Conservation (phyloP, 2,113 vertebrate genomes). For the Thunnus maccoyii region DNA sequence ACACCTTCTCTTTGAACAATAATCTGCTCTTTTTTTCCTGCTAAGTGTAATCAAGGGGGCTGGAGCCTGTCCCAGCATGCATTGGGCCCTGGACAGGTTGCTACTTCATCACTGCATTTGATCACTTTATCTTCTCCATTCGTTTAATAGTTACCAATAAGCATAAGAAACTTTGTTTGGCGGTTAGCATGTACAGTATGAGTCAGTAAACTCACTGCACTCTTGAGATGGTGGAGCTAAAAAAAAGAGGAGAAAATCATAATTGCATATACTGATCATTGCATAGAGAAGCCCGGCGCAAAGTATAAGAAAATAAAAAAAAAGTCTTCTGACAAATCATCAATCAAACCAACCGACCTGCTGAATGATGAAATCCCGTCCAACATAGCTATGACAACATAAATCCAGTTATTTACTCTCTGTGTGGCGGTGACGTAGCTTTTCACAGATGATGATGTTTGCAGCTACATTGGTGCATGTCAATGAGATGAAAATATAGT, state of each 20-base stretch:
- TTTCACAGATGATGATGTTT: conserved; percentile 7
- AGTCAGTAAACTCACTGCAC: background rate
- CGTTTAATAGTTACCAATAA: background rate
- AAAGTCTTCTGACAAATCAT: conserved; percentile 8
- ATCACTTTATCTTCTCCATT: background rate
- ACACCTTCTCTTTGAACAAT: background rate
- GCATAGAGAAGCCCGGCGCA: conserved; percentile 86
- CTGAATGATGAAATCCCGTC: conserved; percentile 13
- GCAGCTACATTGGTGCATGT: conserved; percentile 53
- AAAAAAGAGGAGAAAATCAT: conserved; percentile 55
- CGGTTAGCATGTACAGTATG: background rate
- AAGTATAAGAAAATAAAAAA: conserved; percentile 43
- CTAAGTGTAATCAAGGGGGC: background rate
- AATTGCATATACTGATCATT: conserved; percentile 84
- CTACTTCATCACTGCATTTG: background rate
- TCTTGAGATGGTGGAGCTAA: conserved; percentile 22
- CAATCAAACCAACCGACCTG: conserved; percentile 5
- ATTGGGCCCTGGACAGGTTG: background rate
- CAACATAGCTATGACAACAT: conserved; percentile 1
- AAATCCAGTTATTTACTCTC: background rate
- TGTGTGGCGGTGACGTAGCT: background rate
- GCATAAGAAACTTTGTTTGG: background rate
- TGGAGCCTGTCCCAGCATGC: background rate
- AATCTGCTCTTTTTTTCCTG: too few species aligned
- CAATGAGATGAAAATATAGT: conserved; percentile 53